Evolutionary conservation across 2,888 invertebrate genomes (phyloP).

Genomic region (Cylindroiulus punctatus): DNA sequence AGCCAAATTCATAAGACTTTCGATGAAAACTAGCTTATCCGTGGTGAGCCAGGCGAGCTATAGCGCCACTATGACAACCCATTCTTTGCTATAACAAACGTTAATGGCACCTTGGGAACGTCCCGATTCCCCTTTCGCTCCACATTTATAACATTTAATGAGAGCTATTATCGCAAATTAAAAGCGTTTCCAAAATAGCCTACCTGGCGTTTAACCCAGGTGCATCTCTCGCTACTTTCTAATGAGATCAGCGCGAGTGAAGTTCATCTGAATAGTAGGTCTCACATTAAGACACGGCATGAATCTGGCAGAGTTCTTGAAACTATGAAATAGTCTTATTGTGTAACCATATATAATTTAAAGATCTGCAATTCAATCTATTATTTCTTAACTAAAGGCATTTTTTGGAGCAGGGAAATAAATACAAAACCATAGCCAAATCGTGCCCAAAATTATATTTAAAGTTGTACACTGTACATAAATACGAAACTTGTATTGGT

Average conservation of each 20-base stretch:
- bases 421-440: background rate
- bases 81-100: background rate
- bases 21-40: background rate
- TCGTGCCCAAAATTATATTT: background rate
- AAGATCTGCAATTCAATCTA: too few relatives aligned
- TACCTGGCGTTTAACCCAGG: background rate
- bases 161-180: background rate
- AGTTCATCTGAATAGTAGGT: too few relatives aligned
- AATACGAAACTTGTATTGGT: too few relatives aligned
- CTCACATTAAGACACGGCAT: too few relatives aligned
- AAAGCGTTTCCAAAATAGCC: background rate
- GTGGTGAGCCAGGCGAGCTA: too few relatives aligned
- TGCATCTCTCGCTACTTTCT: background rate
- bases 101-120: background rate
- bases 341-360: too few relatives aligned
- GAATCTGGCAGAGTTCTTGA: too few relatives aligned
- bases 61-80: background rate
- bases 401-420: too few relatives aligned
- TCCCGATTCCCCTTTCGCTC: background rate
- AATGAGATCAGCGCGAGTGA: background rate
- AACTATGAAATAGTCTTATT: too few relatives aligned
- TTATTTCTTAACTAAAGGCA: too few relatives aligned
- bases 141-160: constrained; percentile 5
- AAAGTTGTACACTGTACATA: too few relatives aligned
- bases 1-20: background rate